These are phyloP conservation scores for Phenganax subtilis DNA, from an alignment of 92 coral and sea anemone species.

Conservation along the genomic window DNA sequence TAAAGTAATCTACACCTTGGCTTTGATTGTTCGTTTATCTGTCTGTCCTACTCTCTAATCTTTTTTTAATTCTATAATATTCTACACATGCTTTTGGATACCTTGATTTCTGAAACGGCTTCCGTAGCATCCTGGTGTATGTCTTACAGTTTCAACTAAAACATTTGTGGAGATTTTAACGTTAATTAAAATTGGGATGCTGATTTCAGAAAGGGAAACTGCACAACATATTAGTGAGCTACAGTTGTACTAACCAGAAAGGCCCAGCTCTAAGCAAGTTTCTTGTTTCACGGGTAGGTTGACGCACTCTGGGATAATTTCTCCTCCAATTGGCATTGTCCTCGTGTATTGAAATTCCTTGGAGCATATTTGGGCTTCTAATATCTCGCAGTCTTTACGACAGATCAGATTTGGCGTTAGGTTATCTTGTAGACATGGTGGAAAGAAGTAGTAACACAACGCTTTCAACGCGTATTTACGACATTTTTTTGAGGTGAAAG, in stretches of 20 bases:
- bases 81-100: background rate
- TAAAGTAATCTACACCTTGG: background rate
- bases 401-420: constrained; percentile 58
- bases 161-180: background rate
- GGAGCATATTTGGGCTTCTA: constrained; percentile 71
- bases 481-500: constrained; percentile 52
- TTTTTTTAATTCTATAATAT: background rate
- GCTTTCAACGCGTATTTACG: constrained; percentile 58
- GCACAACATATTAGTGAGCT: too few relatives aligned
- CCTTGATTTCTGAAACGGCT: constrained; percentile 21
- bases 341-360: constrained; percentile 68
- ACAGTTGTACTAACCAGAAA: constrained; percentile 45
- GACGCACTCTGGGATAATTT: constrained; percentile 65
- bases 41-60: background rate
- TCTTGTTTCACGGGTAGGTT: constrained; percentile 50
- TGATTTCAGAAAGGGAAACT: background rate
- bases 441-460: constrained; percentile 73
- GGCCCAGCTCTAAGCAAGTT: constrained; percentile 55
- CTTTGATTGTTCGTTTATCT: background rate
- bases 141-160: constrained; percentile 1
- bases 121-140: background rate
- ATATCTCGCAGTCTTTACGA: constrained; percentile 70
- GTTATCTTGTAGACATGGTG: constrained; percentile 57
- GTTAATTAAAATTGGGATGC: background rate
- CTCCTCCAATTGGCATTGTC: constrained; percentile 48